Evolutionary conservation across 1,140 invertebrate species (phyloP), one percentile per base, ranked within the genome.

Genomic region (Bombus soroeensis): DNA sequence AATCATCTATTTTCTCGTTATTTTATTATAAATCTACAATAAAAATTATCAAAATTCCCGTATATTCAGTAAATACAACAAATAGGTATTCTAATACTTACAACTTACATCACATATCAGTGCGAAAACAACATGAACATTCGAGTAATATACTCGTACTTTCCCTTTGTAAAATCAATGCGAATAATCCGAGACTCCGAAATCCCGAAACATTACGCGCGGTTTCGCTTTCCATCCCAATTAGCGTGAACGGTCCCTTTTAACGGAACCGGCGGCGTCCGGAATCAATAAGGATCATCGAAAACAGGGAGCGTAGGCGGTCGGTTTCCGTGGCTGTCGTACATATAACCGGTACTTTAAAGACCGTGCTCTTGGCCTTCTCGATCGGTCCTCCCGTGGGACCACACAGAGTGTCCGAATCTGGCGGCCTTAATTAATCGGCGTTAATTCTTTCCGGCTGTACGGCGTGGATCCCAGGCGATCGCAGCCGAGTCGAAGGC

Each of bases 401-500:
- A 89, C 89, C 89, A 90, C 89, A 90, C 89, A 87, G 73, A 43
- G 39, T 57, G 88, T 47, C 75, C 78, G 70, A 87, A 85, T 87
- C 81, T 66, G 81, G 75, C 76, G 82, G 82, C 53, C 57, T 90
- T 89, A 90, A 90, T 90, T 90, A 90, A 87, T 87, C 89, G 82
- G 64, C 64, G 79, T 89, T 90, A 85, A 89, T 90, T 90, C 85
- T 90, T 89, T 85, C 43, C 59, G 59, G 79, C 53, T 83, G 47
- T 37, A 64, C 41, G 43, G 6, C 39, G 59, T 57, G 25, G 57
- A 66, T 88, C 80, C 66, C 87, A 71, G 12, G 15, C n/a, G 71
- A 76, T 88, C 87, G 72, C 83, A 72, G 12, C 32, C n/a, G 78
- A 76, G 83, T 89, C 76, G 75, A 82, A 79, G 22, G 66, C 25